A percentile compares a stretch with the other conserved stretches of the same genome.
Evolutionary conservation across 2,797 vertebrate species (phyloP).

Genomic region (Myotis myotis): DNA sequence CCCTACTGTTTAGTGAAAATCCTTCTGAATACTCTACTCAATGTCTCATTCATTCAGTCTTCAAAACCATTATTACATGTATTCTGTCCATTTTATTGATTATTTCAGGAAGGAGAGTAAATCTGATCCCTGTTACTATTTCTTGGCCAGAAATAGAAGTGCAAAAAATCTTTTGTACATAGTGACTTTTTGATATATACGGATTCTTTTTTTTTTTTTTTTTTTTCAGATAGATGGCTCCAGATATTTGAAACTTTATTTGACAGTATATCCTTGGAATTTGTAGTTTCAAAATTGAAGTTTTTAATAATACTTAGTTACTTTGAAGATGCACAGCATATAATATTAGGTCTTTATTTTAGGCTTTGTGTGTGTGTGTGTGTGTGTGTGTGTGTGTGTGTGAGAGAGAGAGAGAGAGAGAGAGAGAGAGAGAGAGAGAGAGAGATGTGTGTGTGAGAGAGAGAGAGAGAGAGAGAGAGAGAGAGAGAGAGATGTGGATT

Average conservation of each 20-base stretch:
- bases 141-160: neutral
- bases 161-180: neutral
- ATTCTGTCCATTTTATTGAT: neutral
- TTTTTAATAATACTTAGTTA: constrained; percentile 43
- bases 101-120: neutral
- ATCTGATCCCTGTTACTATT: neutral
- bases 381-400: neutral
- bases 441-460: neutral
- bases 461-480: neutral
- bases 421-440: neutral
- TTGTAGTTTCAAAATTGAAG: neutral
- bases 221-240: neutral
- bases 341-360: neutral
- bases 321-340: neutral
- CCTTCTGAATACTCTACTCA: neutral
- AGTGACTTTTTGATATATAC: neutral
- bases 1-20: neutral
- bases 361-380: neutral
- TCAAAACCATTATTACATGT: neutral
- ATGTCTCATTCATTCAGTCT: neutral
- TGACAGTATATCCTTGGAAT: neutral
- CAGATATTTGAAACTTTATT: neutral
- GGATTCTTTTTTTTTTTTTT: neutral
- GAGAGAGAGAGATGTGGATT: neutral
- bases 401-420: too few relatives aligned